phyloP scores from a whole-genome alignment of 2,888 invertebrate genomes.

The Drosophila colorata region DNA sequence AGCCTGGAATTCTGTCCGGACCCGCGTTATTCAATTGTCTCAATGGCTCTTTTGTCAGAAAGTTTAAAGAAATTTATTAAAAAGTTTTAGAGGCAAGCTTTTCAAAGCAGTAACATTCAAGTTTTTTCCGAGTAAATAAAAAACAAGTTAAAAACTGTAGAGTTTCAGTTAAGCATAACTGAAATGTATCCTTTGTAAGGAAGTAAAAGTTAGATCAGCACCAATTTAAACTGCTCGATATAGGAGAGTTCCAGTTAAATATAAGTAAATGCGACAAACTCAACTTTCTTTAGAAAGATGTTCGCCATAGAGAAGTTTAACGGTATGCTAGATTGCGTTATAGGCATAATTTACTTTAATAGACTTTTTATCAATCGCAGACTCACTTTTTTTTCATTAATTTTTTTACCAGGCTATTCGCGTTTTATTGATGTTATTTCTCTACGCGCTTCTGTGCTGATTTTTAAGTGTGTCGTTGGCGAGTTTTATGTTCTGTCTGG shows the following conservation, averaged over 20 bases:
- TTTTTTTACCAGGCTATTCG: conserved; percentile 22
- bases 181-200: not conserved
- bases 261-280: not conserved
- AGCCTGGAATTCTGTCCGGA: not conserved
- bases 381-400: conserved; percentile 65
- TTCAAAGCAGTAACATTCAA: not conserved
- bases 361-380: conserved; percentile 72
- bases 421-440: conserved; percentile 49
- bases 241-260: conserved; percentile 6
- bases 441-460: conserved; percentile 46
- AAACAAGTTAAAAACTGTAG: not conserved
- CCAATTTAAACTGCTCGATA: not conserved
- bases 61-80: conserved; percentile 1
- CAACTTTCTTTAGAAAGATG: conserved; percentile 6
- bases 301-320: conserved; percentile 18
- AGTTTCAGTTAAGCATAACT: not conserved
- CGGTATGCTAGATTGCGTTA: conserved; percentile 24
- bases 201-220: not conserved
- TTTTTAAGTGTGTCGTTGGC: conserved; percentile 65
- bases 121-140: not conserved
- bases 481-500: conserved; percentile 66
- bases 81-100: conserved; percentile 4
- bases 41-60: not conserved
- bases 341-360: conserved; percentile 50
- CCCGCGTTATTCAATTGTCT: not conserved